Base-by-base conservation (phyloP, 2,113 vertebrate genomes). In the Oplegnathus fasciatus region DNA sequence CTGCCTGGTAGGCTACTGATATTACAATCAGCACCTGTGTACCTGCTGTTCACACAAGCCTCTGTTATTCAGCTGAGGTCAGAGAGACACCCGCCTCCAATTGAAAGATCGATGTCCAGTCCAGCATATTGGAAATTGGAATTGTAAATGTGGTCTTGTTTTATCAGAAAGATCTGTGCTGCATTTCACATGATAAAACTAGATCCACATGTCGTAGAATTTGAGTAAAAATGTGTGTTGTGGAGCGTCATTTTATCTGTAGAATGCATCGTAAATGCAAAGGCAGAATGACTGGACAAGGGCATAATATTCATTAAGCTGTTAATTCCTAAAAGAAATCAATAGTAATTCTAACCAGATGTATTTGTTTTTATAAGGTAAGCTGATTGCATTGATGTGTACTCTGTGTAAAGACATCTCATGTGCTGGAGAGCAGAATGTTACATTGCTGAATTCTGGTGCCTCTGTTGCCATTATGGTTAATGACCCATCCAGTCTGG, bases 401-500 rank as follows among this genome's bases (percentile, higher is more conserved):
- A 18, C 32, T 69, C 60, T 55, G 30, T 84, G 75, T 85, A 42
- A 67, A 83, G 86, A 85, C 71, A 79, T 88, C 32, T 79, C 50
- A 26, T 80, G 73, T 75, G 91, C 93, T 91, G 86, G 94, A 96
- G 95, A 94, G 94, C 94, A 94, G 94, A 96, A 95, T 95, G 96
- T 94, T 95, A 93, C 95, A 94, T 94, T 95, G 94, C 95, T 95
- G 94, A 94, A 95, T 89, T 84, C 71, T 80, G 90, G 94, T 94
- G 95, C 96, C 95, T 96, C 96, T 93, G 93, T 94, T 95, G 96
- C 96, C 96, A 96, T 97, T 97, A 96, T 95, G 96, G 97, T 96
- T 98, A 98, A 98, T 98, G 97, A 97, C 95, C 96, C 96, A 86
- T 98, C 96, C 96, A 96, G 97, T 96, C 96, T 97, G 97, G 96